phyloP scores from a whole-genome alignment of 2,888 invertebrate species.

The Poecilus cupreus region DNA sequence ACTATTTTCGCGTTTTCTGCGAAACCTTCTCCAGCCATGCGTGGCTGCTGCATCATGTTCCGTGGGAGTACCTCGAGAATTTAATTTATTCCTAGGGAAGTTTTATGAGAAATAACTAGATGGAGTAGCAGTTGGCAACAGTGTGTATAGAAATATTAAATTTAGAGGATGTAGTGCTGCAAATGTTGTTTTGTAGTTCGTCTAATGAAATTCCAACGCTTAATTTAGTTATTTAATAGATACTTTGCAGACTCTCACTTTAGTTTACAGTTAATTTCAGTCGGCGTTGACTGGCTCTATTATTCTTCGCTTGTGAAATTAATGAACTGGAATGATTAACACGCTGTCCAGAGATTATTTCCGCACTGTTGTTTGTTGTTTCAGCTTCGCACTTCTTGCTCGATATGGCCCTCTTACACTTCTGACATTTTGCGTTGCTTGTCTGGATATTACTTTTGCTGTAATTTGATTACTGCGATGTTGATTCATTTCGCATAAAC shows the following conservation, averaged over 20 bases:
- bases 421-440: too few relatives aligned
- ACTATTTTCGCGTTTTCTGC: not conserved
- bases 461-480: too few relatives aligned
- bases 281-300: constrained; percentile 10
- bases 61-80: not conserved
- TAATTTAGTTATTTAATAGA: constrained; percentile 52
- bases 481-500: too few relatives aligned
- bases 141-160: constrained; percentile 53
- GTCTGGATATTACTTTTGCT: too few relatives aligned
- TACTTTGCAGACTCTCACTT: constrained; percentile 13
- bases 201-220: constrained; percentile 53
- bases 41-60: not conserved
- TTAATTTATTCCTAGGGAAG: constrained; percentile 48
- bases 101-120: constrained; percentile 52
- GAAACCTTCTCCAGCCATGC: not conserved
- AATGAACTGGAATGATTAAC: constrained; percentile 39
- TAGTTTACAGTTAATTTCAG: constrained; percentile 17
- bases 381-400: not conserved
- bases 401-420: not conserved
- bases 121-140: constrained; percentile 26
- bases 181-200: constrained; percentile 45
- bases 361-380: not conserved
- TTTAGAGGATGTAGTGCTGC: constrained; percentile 40
- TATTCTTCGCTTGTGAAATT: constrained; percentile 34
- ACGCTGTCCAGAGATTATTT: constrained; percentile 6